Evolutionary conservation across 2,888 invertebrate genomes (phyloP).

Genomic region (Synanthedon vespiformis): DNA sequence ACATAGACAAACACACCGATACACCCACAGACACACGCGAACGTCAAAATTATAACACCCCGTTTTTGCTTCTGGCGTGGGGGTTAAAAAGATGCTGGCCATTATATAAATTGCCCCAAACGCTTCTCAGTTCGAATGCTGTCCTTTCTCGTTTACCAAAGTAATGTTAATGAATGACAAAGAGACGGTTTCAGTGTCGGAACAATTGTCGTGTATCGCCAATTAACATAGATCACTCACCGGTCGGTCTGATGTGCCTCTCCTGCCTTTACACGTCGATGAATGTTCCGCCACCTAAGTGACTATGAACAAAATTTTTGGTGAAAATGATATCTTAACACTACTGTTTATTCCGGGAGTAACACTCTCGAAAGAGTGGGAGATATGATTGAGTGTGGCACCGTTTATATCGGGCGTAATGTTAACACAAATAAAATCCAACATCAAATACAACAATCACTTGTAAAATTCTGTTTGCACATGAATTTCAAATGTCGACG

Average conservation of each 20-base stretch:
- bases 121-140: too few species aligned
- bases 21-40: too few species aligned
- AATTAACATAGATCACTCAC: conserved; percentile 29
- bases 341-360: conserved; percentile 30
- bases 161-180: conserved; percentile 3
- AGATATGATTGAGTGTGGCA: conserved; percentile 15
- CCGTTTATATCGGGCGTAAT: conserved; percentile 44
- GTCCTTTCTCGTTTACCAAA: neutral
- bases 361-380: conserved; percentile 60
- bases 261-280: conserved; percentile 17
- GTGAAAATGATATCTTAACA: conserved; percentile 41
- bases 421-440: conserved; percentile 50
- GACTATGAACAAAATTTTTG: conserved; percentile 52
- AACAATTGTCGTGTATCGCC: conserved; percentile 4
- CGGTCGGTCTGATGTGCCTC: conserved; percentile 38
- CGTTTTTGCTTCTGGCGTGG: too few species aligned
- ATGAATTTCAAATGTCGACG: conserved; percentile 36
- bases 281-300: conserved; percentile 57
- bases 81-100: too few species aligned
- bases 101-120: too few species aligned
- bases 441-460: conserved; percentile 51
- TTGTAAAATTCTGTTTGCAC: conserved; percentile 50
- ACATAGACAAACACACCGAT: too few species aligned
- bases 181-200: neutral
- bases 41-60: too few species aligned